Base-by-base conservation (phyloP, 1,140 invertebrate species). In the Lasaia peninsularis region DNA sequence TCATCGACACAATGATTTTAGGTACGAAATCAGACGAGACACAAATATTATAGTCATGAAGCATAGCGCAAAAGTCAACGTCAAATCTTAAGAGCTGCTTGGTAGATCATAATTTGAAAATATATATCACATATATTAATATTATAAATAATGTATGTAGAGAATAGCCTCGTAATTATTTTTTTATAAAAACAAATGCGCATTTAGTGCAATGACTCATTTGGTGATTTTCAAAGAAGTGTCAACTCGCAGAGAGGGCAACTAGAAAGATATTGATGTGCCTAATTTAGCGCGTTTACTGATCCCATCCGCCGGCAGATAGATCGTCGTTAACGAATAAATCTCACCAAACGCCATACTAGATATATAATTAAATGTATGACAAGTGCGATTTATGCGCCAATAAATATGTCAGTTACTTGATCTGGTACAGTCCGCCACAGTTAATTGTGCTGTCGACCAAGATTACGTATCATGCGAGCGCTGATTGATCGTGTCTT, bases 291-390 rank as follows among this genome's bases (percentile, higher is more conserved):
- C 16, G 40, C 40, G 40, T 44, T 18, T 18, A 44, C 40, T 44
- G 16, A 44, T 44, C 40, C 20, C 40, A 20, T 44, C 16, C 40
- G 20, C 20, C 40, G 40, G 2, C 40, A 44, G 40, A 44, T 44
- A 44, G 40, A 44, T 44, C 40, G 40, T 18, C 40, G 18, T 44
- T 44, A 44, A 32, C 24, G 58, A 58, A 63, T 71, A 71, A 68
- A 73, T 73, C 71, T 67, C 62, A 56, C 62, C 63, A 56, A 65
- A 71, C 52, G 40, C 54, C 62, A 44, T 44, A 44, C 37, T 44
- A 68, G 70, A 67, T 55, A 64, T 66, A 72, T 74, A 78, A 78
- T 78, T 75, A 78, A 75, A 71, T 65, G 65, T 74, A 75, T 71
- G 69, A 71, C 60, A 60, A 63, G 65, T 56, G 34, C 35, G 69